These are phyloP conservation scores for Palaemon carinicauda DNA, from an alignment of 1,140 invertebrate genomes.

Conservation along the genomic window DNA sequence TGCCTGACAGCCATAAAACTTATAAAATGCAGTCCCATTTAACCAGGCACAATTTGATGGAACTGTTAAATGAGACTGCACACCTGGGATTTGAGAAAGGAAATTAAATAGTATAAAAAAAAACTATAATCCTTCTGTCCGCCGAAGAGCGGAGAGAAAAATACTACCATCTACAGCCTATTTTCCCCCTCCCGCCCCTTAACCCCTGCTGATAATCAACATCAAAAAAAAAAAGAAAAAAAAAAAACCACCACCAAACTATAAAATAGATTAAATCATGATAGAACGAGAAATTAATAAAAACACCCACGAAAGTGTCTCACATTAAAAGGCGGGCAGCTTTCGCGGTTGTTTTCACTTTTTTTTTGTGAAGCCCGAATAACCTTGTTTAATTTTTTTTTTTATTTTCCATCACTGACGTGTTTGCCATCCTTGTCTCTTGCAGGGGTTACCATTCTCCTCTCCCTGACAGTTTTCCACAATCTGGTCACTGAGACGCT, in stretches of 20 bases:
- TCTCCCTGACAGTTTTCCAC: slow-evolving; percentile 99
- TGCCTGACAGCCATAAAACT: too few relatives aligned
- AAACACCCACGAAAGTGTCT: slow-evolving; percentile 31
- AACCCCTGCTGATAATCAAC: too few relatives aligned
- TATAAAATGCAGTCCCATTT: too few relatives aligned
- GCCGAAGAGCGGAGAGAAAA: too few relatives aligned
- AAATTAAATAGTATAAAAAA: too few relatives aligned
- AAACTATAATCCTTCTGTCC: too few relatives aligned
- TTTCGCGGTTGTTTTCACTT: slow-evolving; percentile 18
- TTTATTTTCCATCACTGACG: slow-evolving; percentile 33
- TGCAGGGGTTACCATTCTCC: slow-evolving; percentile 98
- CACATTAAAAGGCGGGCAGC: slow-evolving; percentile 10
- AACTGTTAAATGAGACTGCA: too few relatives aligned
- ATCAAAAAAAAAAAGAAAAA: too few relatives aligned
- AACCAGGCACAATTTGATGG: too few relatives aligned
- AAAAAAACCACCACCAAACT: background rate
- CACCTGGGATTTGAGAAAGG: too few relatives aligned
- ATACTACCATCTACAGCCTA: too few relatives aligned
- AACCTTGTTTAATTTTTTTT: background rate
- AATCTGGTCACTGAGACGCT: slow-evolving; percentile 94
- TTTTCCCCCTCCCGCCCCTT: too few relatives aligned
- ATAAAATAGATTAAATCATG: slow-evolving; percentile 14
- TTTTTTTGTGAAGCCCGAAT: background rate
- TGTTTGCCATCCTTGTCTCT: slow-evolving; percentile 55
- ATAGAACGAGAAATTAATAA: slow-evolving; percentile 12